Percentiles rank a stretch among this genome's conserved stretches.
Evolutionary conservation across 2,113 vertebrate genomes (phyloP).

Genomic region (Capra hircus): DNA sequence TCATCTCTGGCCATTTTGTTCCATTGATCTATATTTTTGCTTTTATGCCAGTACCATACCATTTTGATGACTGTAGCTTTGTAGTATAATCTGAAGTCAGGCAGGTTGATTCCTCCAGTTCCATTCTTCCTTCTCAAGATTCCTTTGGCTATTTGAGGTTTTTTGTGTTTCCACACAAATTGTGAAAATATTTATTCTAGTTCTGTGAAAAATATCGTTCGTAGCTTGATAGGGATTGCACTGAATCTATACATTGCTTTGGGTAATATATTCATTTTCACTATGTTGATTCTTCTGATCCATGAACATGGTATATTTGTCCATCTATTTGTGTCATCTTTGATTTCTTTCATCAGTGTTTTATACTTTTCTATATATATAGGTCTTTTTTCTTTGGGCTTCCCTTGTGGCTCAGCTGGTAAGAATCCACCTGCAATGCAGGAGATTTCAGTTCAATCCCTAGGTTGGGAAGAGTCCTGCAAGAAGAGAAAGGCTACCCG

Average conservation of each 20-base stretch:
- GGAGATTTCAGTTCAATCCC: not conserved
- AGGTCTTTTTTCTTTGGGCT: not conserved
- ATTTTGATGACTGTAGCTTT: not conserved
- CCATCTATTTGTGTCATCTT: not conserved
- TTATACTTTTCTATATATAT: not conserved
- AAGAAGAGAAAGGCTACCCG: not conserved
- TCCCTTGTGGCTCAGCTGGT: not conserved
- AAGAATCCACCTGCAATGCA: not conserved
- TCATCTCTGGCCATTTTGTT: not conserved
- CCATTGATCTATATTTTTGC: not conserved
- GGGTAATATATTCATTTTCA: not conserved
- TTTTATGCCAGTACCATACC: not conserved
- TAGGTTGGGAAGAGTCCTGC: not conserved
- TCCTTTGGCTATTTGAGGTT: not conserved
- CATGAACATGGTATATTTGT: not conserved
- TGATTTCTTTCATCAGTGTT: not conserved
- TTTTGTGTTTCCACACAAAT: not conserved
- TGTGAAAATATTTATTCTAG: not conserved
- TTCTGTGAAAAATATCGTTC: not conserved
- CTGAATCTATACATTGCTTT: not conserved
- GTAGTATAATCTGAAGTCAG: not conserved
- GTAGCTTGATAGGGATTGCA: not conserved
- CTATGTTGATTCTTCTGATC: not conserved
- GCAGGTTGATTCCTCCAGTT: not conserved
- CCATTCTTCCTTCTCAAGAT: not conserved